These are phyloP conservation scores for Cheilosia grossa DNA, from an alignment of 2,888 invertebrate species.

Conservation along the genomic window DNA sequence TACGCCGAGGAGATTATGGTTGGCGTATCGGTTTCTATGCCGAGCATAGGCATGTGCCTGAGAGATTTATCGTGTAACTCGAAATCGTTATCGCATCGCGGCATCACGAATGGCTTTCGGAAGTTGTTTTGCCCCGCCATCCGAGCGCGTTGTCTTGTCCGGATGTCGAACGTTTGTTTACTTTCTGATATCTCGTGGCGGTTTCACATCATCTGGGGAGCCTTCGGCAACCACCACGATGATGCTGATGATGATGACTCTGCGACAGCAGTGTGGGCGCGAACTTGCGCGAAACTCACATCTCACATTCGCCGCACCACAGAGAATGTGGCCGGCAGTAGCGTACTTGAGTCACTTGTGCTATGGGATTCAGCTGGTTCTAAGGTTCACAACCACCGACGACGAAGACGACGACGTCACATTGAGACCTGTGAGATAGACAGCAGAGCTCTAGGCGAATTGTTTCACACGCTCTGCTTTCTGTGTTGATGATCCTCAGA, in stretches of 20 bases:
- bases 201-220: constrained; percentile 30
- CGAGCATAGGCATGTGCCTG: constrained; percentile 71
- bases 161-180: constrained; percentile 70
- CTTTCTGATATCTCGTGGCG: constrained; percentile 70
- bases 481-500: constrained; percentile 53
- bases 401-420: constrained; percentile 15
- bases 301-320: constrained; percentile 14
- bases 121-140: constrained; percentile 58
- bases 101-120: constrained; percentile 72
- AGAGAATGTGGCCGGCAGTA: background rate
- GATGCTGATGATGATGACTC: constrained; percentile 22
- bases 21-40: constrained; percentile 53
- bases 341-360: constrained; percentile 62
- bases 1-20: constrained; percentile 68
- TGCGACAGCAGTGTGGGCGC: constrained; percentile 61
- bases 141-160: constrained; percentile 42
- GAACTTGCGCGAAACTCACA: constrained; percentile 56
- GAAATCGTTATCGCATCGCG: constrained; percentile 63
- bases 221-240: background rate
- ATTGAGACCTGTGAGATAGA: constrained; percentile 66
- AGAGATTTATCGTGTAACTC: constrained; percentile 67
- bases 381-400: constrained; percentile 63
- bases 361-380: constrained; percentile 52
- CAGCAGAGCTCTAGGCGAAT: constrained; percentile 40
- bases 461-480: constrained; percentile 73